Conservation (phyloP, 2,888 invertebrate genomes). For the Galeruca laticollis region DNA sequence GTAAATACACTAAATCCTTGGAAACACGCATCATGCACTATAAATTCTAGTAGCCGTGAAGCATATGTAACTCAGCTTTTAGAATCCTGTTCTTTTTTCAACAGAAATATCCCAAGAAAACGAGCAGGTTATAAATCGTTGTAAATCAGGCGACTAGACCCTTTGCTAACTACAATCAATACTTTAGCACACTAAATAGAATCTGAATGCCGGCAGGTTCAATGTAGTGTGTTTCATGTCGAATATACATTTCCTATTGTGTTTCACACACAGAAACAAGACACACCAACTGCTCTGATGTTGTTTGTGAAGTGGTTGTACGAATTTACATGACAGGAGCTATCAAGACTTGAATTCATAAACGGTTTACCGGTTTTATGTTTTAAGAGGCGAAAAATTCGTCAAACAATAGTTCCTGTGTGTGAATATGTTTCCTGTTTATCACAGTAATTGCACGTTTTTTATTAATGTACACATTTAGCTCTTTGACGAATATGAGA, state of each 20-base stretch:
- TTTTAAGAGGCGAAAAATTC: slow-evolving; percentile 18
- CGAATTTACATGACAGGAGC: slow-evolving; percentile 39
- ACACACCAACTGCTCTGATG: slow-evolving; percentile 47
- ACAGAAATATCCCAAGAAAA: background rate
- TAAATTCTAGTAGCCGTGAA: background rate
- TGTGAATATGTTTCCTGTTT: no score
- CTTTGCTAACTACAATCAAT: slow-evolving; percentile 42
- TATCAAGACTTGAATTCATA: slow-evolving; percentile 27
- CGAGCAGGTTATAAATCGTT: slow-evolving; percentile 16
- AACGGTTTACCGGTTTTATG: slow-evolving; percentile 20
- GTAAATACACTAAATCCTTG: background rate
- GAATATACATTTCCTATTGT: slow-evolving; percentile 44
- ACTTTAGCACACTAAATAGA: slow-evolving; percentile 32
- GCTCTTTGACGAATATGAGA: no score
- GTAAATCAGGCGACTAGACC: slow-evolving; percentile 23
- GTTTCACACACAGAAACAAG: slow-evolving; percentile 35
- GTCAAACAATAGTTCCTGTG: background rate
- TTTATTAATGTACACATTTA: no score
- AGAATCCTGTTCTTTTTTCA: background rate
- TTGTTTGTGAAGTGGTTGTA: slow-evolving; percentile 43
- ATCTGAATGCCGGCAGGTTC: slow-evolving; percentile 33
- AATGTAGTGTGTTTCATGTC: slow-evolving; percentile 39
- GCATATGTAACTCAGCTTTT: slow-evolving; percentile 5
- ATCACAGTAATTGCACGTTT: no score
- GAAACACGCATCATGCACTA: background rate